Conservation (phyloP, 2,113 vertebrate species). For the Ailurus styani region DNA sequence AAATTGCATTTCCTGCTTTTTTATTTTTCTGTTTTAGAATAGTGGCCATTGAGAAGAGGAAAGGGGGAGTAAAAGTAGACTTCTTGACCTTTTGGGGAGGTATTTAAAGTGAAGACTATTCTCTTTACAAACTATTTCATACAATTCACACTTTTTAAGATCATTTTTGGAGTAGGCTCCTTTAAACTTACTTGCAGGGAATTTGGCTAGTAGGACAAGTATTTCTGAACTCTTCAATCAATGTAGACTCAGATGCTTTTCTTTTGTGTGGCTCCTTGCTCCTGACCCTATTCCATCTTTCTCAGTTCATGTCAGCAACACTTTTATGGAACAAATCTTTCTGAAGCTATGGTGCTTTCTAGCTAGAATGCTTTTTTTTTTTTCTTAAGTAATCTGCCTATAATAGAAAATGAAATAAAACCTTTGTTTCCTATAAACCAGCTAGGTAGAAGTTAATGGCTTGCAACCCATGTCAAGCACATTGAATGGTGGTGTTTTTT, state of each 20-base stretch:
- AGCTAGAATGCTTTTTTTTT: background rate
- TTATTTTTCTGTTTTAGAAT: constrained; percentile 25
- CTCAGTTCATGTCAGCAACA: background rate
- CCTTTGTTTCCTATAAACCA: background rate
- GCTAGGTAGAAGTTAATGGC: constrained; percentile 1
- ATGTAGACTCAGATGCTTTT: background rate
- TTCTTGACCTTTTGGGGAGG: background rate
- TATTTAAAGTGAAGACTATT: no score
- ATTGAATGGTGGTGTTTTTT: constrained; percentile 38
- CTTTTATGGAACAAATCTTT: background rate
- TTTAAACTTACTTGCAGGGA: constrained; percentile 20
- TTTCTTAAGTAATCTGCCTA: background rate
- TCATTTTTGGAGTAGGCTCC: background rate
- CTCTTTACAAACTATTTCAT: background rate
- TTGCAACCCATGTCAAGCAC: background rate
- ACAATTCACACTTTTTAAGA: background rate
- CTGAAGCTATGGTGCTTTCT: constrained; percentile 18
- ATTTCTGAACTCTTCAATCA: constrained; percentile 2
- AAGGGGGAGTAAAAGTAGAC: background rate
- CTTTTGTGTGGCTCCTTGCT: constrained; percentile 39
- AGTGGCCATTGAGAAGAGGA: background rate
- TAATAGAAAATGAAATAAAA: constrained; percentile 10
- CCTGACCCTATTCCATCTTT: background rate
- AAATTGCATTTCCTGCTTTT: background rate
- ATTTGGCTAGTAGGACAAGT: constrained; percentile 23